phyloP scores from a whole-genome alignment of 64 coral and sea anemone genomes.

The Stichodactyla helianthus region DNA sequence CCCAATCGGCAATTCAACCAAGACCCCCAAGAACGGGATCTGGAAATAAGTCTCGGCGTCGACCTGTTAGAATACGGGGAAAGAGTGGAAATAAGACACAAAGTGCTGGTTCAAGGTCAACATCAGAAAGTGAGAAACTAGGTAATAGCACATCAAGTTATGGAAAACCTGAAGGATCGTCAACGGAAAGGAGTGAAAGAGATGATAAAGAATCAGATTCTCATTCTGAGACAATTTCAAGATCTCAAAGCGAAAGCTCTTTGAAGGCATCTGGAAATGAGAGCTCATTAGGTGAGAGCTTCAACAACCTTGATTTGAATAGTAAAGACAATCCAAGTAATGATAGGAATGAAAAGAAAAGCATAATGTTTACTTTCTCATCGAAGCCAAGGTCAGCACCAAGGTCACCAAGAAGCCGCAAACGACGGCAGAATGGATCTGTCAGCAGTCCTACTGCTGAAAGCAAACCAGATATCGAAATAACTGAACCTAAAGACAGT shows the following conservation, averaged over 20 bases:
- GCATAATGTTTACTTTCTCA: slow-evolving; percentile 76
- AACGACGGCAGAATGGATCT: slow-evolving; percentile 30
- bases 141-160: slow-evolving; percentile 21
- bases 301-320: slow-evolving; percentile 56
- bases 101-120: slow-evolving; percentile 42
- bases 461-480: slow-evolving; percentile 51
- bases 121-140: slow-evolving; percentile 46
- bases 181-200: background rate
- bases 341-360: slow-evolving; percentile 15
- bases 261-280: slow-evolving; percentile 87
- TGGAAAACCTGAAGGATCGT: background rate
- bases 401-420: slow-evolving; percentile 65
- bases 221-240: slow-evolving; percentile 56
- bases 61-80: slow-evolving; percentile 71
- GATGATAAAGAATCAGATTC: slow-evolving; percentile 39
- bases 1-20: slow-evolving; percentile 76
- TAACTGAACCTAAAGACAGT: slow-evolving; percentile 41
- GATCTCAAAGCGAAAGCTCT: slow-evolving; percentile 86
- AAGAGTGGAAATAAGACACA: slow-evolving; percentile 2
- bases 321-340: slow-evolving; percentile 20
- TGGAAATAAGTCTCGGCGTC: slow-evolving; percentile 57
- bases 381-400: slow-evolving; percentile 81
- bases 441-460: background rate
- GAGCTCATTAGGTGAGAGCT: slow-evolving; percentile 54
- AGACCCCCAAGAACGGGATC: slow-evolving; percentile 89